phyloP scores from a whole-genome alignment of 2,113 vertebrate genomes.

The Apus apus region DNA sequence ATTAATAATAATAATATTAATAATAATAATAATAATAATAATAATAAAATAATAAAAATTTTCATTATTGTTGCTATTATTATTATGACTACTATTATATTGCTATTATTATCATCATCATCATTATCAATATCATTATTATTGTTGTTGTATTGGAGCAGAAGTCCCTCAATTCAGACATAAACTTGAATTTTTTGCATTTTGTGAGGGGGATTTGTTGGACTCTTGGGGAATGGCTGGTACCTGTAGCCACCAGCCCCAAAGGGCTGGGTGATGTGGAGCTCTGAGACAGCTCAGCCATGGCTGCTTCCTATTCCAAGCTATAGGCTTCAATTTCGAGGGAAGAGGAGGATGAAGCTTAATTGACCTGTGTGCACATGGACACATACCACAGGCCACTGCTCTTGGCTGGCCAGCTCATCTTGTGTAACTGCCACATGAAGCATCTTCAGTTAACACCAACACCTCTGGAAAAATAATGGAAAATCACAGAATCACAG shows the following conservation, averaged over 20 bases:
- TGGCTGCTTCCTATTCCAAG: not conserved
- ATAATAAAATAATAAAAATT: no score
- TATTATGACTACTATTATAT: not conserved
- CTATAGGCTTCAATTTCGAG: not conserved
- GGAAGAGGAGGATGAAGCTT: not conserved
- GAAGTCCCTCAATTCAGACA: accelerated
- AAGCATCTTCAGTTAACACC: not conserved
- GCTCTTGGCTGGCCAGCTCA: not conserved
- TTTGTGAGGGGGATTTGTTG: not conserved
- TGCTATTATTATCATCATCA: no score
- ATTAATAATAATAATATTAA: not conserved
- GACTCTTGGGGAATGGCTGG: no score
- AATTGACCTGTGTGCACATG: accelerated
- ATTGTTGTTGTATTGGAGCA: not conserved
- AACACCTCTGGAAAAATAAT: not conserved
- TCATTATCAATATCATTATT: no score
- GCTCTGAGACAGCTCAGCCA: accelerated
- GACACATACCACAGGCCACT: no score
- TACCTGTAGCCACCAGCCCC: not conserved
- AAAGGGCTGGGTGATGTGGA: not conserved
- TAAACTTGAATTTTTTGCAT: not conserved
- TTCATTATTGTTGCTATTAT: no score
- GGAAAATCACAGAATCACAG: not conserved
- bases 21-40: not conserved
- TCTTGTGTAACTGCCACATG: not conserved